phyloP scores from a whole-genome alignment of 2,113 vertebrate species.

The Hassar affinis region DNA sequence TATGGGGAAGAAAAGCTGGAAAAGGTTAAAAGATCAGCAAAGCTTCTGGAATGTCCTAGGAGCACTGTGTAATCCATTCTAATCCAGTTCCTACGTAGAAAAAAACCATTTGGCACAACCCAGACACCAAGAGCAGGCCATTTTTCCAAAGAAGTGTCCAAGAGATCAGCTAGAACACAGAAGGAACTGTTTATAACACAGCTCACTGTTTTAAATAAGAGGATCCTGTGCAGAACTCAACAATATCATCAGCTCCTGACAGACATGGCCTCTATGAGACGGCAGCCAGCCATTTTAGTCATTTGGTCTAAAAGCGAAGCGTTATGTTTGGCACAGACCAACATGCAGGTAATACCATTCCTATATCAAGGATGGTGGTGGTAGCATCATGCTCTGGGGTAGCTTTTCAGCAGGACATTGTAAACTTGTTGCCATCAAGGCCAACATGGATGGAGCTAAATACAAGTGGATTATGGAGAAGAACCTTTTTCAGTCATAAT shows the following conservation, averaged over 20 bases:
- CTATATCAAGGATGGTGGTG: neutral
- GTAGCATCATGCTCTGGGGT: conserved; percentile 1
- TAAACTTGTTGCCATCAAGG: neutral
- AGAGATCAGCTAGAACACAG: neutral
- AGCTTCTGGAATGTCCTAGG: neutral
- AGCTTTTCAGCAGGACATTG: neutral
- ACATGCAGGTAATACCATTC: neutral
- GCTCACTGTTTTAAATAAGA: neutral
- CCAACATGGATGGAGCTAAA: neutral
- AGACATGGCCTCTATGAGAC: neutral
- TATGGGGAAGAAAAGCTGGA: neutral
- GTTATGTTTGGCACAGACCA: neutral
- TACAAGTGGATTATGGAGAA: neutral
- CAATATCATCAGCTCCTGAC: neutral
- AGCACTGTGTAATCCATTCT: neutral
- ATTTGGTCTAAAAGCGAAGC: neutral
- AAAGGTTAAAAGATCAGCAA: neutral
- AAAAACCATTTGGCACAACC: neutral
- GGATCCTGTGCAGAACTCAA: neutral
- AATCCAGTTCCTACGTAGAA: neutral
- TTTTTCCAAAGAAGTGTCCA: neutral
- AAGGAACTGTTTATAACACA: neutral
- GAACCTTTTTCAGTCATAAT: neutral
- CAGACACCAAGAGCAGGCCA: neutral
- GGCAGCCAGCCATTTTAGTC: neutral